Evolutionary conservation across 2,888 invertebrate genomes (phyloP), one percentile per base, ranked within the genome.

Genomic region (Maniola hyperantus): DNA sequence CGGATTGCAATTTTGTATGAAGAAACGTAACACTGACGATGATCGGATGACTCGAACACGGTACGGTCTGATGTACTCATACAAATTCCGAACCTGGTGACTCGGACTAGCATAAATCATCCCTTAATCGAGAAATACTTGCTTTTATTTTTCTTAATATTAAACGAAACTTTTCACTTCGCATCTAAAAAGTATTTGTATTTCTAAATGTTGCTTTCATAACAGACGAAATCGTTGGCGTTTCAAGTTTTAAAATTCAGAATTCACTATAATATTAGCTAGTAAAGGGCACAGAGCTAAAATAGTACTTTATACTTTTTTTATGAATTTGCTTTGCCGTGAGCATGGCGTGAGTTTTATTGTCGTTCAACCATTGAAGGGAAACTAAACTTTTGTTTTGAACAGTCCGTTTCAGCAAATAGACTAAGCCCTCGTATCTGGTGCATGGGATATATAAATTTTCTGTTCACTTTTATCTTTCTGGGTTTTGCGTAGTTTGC

Each of bases 381-480:
- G 64, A 57, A 50, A 33, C 50, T 57, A 36, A 39, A 64, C 57
- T 50, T 57, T 58, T 57, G 26, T 50, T 64, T 57, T 51, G 18
- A 64, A 64, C 26, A 39, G 13, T 39, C 36, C 44, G 44, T 44
- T 63, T 55, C 15, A 15, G 57, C 11, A 50, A 64, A 64, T 39
- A 64, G 50, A 64, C 48, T 57, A 57, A 64, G 57, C 64, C 48
- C 48, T 39, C 36, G 48, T 57, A 57, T 34, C 26, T 36, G 34
- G 36, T 48, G 50, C 57, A 57, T 39, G 33, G 15, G 57, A 48
- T 64, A 48, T 64, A 48, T 57, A 26, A 57, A 57, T 57, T 57
- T 42, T 53, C 39, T 53, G 61, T 53, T n/a, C 51, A 62, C 39
- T 62, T 62, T 62, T 62, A 62, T 62, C 50, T 51, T 61, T 15